phyloP scores from a whole-genome alignment of 2,797 vertebrate species.

The Bradypodion ventrale region DNA sequence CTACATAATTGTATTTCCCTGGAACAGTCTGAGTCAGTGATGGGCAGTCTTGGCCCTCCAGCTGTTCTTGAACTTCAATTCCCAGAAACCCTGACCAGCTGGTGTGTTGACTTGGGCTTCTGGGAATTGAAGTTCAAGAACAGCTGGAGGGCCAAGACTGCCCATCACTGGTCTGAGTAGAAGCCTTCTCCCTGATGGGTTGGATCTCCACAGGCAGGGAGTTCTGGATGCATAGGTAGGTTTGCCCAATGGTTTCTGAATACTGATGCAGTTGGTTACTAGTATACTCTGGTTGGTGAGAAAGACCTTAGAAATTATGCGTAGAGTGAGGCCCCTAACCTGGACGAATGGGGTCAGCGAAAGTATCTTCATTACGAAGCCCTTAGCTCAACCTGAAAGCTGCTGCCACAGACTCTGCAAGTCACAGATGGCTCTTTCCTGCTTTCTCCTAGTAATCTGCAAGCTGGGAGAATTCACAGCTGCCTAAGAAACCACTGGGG shows the following conservation, averaged over 20 bases:
- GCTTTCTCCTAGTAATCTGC: slow-evolving; percentile 52
- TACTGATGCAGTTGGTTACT: not conserved
- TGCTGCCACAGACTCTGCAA: not conserved
- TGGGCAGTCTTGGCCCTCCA: too few species aligned
- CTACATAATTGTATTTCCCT: too few species aligned
- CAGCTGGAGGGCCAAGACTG: too few species aligned
- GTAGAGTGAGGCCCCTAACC: not conserved
- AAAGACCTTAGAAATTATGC: not conserved
- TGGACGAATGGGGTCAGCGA: not conserved
- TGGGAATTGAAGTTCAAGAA: too few species aligned
- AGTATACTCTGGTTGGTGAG: rapidly evolving
- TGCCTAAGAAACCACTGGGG: slow-evolving; percentile 65
- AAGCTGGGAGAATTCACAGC: slow-evolving; percentile 58
- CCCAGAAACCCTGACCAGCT: too few species aligned
- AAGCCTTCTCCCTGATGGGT: not conserved
- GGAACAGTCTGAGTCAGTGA: too few species aligned
- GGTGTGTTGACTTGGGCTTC: too few species aligned
- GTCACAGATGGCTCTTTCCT: slow-evolving; percentile 66
- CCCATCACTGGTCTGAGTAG: too few species aligned
- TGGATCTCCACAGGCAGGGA: not conserved
- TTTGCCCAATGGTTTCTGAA: not conserved
- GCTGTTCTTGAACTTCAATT: too few species aligned
- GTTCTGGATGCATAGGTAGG: not conserved
- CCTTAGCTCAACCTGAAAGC: slow-evolving; percentile 12
- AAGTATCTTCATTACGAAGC: not conserved